These are phyloP conservation scores for Sphenodon punctatus DNA, from an alignment of 2,797 vertebrate species.

Conservation along the genomic window DNA sequence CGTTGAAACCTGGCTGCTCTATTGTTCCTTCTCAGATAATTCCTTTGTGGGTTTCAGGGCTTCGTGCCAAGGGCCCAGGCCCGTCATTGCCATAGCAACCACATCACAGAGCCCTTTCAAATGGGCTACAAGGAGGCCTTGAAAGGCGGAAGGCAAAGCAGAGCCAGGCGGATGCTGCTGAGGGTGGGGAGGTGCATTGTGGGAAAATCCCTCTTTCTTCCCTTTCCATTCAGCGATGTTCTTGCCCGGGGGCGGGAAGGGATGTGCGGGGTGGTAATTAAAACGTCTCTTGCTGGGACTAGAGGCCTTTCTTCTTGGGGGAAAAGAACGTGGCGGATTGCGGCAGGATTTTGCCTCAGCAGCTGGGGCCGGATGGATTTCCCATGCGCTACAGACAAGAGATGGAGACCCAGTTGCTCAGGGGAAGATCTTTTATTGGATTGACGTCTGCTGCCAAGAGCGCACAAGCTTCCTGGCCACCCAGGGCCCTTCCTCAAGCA, in stretches of 20 bases:
- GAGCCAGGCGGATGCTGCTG: not conserved
- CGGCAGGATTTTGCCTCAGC: constrained; percentile 37
- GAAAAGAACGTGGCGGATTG: constrained; percentile 17
- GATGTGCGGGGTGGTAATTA: constrained; percentile 48
- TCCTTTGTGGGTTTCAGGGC: not conserved
- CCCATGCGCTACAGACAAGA: too few relatives aligned
- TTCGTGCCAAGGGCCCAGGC: not conserved
- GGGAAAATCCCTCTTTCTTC: not conserved
- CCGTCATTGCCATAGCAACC: not conserved
- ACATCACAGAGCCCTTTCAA: not conserved
- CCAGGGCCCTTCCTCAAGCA: too few relatives aligned
- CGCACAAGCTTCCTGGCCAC: too few relatives aligned
- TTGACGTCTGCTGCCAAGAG: too few relatives aligned
- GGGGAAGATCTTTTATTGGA: too few relatives aligned
- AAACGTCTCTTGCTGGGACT: constrained; percentile 36
- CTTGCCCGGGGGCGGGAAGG: not conserved
- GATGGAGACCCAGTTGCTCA: too few relatives aligned
- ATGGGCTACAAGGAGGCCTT: constrained; percentile 22
- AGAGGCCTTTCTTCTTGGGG: constrained; percentile 43
- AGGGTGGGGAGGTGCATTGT: not conserved
- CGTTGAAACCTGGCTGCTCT: not conserved
- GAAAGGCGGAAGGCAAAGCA: not conserved
- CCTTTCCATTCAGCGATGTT: not conserved
- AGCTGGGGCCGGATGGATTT: not conserved
- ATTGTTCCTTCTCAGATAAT: too few relatives aligned